Evolutionary conservation across 2,888 invertebrate species (phyloP).

Genomic region (Caenorhabditis wallacei): DNA sequence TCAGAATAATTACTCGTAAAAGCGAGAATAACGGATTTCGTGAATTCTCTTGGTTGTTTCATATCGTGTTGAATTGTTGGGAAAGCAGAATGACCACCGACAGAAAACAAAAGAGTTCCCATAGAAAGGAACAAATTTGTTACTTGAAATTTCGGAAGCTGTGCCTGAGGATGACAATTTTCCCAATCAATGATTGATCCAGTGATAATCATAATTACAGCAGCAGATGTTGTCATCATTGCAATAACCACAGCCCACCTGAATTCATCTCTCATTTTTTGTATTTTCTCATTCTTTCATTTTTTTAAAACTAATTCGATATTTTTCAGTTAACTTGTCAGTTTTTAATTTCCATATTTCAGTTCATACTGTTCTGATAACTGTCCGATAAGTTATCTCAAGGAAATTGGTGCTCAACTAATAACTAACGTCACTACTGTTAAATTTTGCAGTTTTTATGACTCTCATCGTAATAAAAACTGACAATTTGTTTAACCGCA

Average conservation of each 20-base stretch:
- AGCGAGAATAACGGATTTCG: constrained; percentile 76
- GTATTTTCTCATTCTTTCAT: not conserved
- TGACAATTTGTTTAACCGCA: constrained; percentile 18
- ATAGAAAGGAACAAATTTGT: constrained; percentile 81
- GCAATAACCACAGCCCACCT: constrained; percentile 81
- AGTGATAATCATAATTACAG: constrained; percentile 79
- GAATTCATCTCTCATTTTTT: constrained; percentile 22
- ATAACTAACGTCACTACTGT: constrained; percentile 18
- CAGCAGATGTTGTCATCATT: constrained; percentile 81
- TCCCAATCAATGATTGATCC: constrained; percentile 77
- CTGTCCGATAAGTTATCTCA: too few relatives aligned
- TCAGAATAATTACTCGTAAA: constrained; percentile 73
- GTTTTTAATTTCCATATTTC: not conserved
- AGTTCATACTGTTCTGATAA: not conserved
- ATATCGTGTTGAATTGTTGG: constrained; percentile 82
- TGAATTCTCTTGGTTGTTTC: constrained; percentile 80
- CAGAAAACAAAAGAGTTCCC: constrained; percentile 81
- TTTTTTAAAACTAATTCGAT: too few relatives aligned
- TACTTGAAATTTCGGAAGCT: constrained; percentile 72
- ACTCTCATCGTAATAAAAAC: constrained; percentile 43
- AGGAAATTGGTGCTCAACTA: constrained; percentile 5
- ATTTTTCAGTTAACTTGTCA: too few relatives aligned
- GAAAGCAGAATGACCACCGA: constrained; percentile 80
- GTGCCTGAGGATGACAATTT: constrained; percentile 64
- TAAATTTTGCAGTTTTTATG: constrained; percentile 40